Evolutionary conservation across 2,113 vertebrate genomes (phyloP).

Genomic region (Equus quagga): DNA sequence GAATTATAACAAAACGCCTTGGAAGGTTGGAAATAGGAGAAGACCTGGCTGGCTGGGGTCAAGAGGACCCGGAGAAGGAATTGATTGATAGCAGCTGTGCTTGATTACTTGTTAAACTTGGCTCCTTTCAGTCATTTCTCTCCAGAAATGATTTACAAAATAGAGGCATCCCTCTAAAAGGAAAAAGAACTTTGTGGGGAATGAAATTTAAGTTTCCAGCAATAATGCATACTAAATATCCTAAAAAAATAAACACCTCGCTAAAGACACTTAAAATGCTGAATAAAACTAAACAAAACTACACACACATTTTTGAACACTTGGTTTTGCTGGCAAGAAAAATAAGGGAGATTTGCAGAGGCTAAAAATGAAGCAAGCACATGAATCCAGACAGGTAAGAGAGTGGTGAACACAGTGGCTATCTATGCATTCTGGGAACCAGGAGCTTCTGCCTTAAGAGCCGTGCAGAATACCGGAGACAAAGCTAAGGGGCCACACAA

Average conservation of each 20-base stretch:
- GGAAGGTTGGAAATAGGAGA: neutral
- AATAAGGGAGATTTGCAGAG: neutral
- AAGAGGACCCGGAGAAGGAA: neutral
- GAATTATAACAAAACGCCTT: neutral
- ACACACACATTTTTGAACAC: neutral
- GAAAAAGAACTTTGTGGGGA: neutral
- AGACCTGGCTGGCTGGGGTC: neutral
- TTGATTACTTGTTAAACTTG: neutral
- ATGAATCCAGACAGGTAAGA: neutral
- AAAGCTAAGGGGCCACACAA: neutral
- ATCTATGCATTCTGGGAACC: neutral
- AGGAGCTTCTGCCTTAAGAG: neutral
- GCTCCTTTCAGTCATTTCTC: neutral
- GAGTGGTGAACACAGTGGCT: neutral
- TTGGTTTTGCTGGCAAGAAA: conserved; percentile 16
- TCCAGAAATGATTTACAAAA: neutral
- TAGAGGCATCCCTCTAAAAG: neutral
- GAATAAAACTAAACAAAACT: neutral
- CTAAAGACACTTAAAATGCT: neutral
- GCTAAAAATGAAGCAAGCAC: neutral
- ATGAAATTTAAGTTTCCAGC: neutral
- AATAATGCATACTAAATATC: neutral
- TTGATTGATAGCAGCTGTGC: neutral
- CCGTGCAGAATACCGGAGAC: neutral
- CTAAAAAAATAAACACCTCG: neutral